phyloP scores from a whole-genome alignment of 2,888 invertebrate genomes.

The Cryptocephalus moraei region DNA sequence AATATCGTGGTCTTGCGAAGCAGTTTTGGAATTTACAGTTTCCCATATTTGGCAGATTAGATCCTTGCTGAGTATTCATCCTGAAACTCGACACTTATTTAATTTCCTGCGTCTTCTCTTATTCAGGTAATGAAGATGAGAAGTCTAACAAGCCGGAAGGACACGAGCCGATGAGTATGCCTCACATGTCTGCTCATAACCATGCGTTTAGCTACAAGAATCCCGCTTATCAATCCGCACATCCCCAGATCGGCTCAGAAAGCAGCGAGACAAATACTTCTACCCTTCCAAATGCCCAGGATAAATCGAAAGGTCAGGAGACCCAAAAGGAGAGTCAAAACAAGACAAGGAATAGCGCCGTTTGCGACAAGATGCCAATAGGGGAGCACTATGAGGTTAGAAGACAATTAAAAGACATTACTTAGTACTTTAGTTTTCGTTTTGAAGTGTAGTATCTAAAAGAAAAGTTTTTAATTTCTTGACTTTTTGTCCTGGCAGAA shows the following conservation, averaged over 20 bases:
- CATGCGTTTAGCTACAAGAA: conserved; percentile 58
- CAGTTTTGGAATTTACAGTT: too few relatives aligned
- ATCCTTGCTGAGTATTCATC: too few relatives aligned
- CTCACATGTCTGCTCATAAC: conserved; percentile 37
- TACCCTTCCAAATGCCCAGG: neutral
- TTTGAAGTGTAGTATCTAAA: too few relatives aligned
- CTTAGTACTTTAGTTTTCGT: too few relatives aligned
- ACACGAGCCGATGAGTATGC: conserved; percentile 47
- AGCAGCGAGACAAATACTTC: neutral
- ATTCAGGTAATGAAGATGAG: conserved; percentile 39
- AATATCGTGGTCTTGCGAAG: too few relatives aligned
- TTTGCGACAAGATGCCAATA: conserved; percentile 15
- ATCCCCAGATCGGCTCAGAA: conserved; percentile 41
- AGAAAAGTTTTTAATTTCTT: too few relatives aligned
- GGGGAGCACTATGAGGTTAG: conserved; percentile 27
- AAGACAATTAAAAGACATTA: neutral
- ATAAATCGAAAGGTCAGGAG: conserved; percentile 52
- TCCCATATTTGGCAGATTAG: too few relatives aligned
- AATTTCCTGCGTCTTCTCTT: too few relatives aligned
- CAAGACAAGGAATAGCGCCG: conserved; percentile 9
- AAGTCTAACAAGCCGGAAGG: conserved; percentile 36
- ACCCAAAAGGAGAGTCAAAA: conserved; percentile 51
- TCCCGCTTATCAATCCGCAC: conserved; percentile 67
- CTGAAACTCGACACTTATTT: too few relatives aligned
- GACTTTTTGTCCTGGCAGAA: too few relatives aligned